Base-by-base conservation (phyloP, 2,113 vertebrate species). In the Leiothrix lutea region DNA sequence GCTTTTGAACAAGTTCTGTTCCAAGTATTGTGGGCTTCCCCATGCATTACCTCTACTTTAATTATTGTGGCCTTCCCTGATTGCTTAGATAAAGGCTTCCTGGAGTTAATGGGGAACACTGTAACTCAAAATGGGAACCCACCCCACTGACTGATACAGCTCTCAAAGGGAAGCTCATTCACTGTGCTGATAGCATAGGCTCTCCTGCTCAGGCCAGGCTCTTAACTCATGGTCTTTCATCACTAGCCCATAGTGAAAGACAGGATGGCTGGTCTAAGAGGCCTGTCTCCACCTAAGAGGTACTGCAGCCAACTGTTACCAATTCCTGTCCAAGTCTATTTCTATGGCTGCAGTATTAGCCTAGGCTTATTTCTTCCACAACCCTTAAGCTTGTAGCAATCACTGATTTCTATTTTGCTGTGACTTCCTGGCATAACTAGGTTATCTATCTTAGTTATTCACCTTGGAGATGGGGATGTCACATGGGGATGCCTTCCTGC, bases 31-130 rank as follows among this genome's bases (percentile, higher is more conserved):
- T n/a, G 48, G 31, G 16, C 67, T 95, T 81, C 36, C 53, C 74
- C 19, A 12, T 11, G 22, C 40, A 15, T 75, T 91, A 48, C 21
- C 15, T 54, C 60, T 62, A 3, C 66, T 79, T 81, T 61, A n/a
- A 48, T 96, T 72, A 71, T 53, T 88, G 81, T 91, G 66, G 57
- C 85, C 73, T 90, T 91, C 57, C 53, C 36, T 78, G 74, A 48
- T 88, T 44, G 66, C 66, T 71, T 33, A 80, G 89, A 77, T 84
- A 85, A 95, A 87, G 66, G 31, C 40, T 91, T 93, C 92, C 91
- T 95, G 81, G 40, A 94, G 48, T 71, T 60, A 75, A 60, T 26
- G 66, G 31, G 40, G 36, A 87, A 25, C 45, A 51, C 10, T 71
- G 4, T 36, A 64, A 31, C 33, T 80, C 65, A 73, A 50, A 91